Conservation (phyloP, 2,113 vertebrate genomes). For the Calcarius ornatus region DNA sequence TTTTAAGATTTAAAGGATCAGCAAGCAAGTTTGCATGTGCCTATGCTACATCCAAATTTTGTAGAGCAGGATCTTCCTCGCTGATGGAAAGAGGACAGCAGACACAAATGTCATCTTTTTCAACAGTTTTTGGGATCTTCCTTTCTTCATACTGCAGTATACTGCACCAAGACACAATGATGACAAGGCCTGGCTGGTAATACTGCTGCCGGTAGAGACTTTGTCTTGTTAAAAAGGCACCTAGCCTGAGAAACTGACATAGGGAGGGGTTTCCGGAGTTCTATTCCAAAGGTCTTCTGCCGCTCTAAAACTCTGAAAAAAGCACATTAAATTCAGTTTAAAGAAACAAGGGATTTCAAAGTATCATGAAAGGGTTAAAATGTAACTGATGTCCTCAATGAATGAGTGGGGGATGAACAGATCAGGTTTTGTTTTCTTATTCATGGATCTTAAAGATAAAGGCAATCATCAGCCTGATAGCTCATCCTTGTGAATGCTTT, state of each 20-base stretch:
- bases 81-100: neutral
- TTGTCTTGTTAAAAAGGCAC: neutral
- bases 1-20: neutral
- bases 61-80: neutral
- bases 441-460: slow-evolving; percentile 21
- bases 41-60: neutral
- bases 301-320: neutral
- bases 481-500: neutral
- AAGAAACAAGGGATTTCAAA: neutral
- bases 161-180: neutral
- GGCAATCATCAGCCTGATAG: neutral
- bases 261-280: neutral
- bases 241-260: neutral
- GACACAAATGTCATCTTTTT: neutral
- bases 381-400: neutral
- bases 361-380: slow-evolving; percentile 35
- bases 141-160: neutral
- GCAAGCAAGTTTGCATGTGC: neutral
- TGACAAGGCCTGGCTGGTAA: neutral
- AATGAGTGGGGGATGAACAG: slow-evolving; percentile 1
- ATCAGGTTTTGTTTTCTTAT: slow-evolving; percentile 55
- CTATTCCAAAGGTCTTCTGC: neutral
- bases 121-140: neutral
- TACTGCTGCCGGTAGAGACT: neutral
- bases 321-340: neutral